Percentiles rank a stretch among this genome's conserved stretches.
Conservation (phyloP, 2,113 vertebrate species). For the Rhombomys opimus region DNA sequence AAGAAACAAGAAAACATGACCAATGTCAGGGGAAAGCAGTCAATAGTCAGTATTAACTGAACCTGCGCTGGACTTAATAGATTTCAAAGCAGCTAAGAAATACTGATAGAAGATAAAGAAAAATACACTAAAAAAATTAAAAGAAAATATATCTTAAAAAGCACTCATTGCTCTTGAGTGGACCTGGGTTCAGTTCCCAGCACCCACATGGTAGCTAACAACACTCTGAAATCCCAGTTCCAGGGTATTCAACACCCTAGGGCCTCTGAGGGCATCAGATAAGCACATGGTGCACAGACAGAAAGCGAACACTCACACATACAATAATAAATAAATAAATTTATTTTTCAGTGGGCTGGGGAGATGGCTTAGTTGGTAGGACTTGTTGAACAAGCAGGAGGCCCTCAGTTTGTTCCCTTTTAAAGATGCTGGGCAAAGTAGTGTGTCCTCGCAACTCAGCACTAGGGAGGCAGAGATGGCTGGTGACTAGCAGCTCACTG, state of each 20-base stretch:
- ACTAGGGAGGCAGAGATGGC: neutral
- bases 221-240: neutral
- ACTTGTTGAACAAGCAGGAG: neutral
- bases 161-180: neutral
- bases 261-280: neutral
- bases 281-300: neutral
- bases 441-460: neutral
- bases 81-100: constrained; percentile 5
- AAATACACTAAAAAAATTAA: neutral
- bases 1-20: constrained; percentile 38
- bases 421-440: neutral
- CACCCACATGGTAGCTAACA: neutral
- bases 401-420: neutral
- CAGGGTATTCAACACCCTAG: neutral
- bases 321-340: neutral
- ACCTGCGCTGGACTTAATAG: neutral
- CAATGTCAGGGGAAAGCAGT: neutral
- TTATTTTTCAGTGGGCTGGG: neutral
- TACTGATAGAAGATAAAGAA: constrained; percentile 46
- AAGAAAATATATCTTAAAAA: neutral
- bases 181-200: neutral
- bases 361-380: neutral
- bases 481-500: neutral
- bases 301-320: neutral
- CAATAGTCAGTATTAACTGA: neutral